phyloP scores from a whole-genome alignment of 2,888 invertebrate species.

The Ormia ochracea region DNA sequence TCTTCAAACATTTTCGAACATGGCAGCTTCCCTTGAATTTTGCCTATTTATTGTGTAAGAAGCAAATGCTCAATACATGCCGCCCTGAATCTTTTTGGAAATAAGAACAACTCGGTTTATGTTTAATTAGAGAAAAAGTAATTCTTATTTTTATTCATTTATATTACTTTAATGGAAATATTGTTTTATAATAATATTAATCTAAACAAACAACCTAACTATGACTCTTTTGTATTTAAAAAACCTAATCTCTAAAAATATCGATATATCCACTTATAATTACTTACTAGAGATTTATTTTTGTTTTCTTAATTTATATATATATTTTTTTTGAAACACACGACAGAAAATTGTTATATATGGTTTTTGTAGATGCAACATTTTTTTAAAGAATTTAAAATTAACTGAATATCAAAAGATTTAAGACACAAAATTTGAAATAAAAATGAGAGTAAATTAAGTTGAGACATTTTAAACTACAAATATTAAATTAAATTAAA shows the following conservation, averaged over 20 bases:
- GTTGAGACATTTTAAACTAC: constrained; percentile 19
- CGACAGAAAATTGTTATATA: neutral
- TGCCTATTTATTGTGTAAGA: no score
- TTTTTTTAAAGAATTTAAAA: constrained; percentile 68
- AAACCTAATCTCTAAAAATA: constrained; percentile 11
- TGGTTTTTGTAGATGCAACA: constrained; percentile 63
- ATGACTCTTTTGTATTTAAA: constrained; percentile 54
- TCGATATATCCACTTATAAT: no score
- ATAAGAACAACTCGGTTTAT: constrained; percentile 32
- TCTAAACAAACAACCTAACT: constrained; percentile 51
- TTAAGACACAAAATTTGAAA: constrained; percentile 69
- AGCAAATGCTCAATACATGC: no score
- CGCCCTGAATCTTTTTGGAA: neutral
- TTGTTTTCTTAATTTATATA: constrained; percentile 8
- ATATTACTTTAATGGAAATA: constrained; percentile 27
- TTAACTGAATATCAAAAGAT: constrained; percentile 69
- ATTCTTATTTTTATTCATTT: constrained; percentile 26
- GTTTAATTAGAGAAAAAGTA: constrained; percentile 23
- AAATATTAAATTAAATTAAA: constrained; percentile 2
- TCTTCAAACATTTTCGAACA: no score
- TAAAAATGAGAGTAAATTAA: constrained; percentile 10
- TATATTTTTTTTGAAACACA: neutral
- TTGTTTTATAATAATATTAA: neutral
- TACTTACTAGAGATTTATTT: no score
- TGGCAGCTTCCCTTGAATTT: no score